These are phyloP conservation scores for Proteles cristata DNA, from an alignment of 2,113 vertebrate genomes.

Conservation along the genomic window DNA sequence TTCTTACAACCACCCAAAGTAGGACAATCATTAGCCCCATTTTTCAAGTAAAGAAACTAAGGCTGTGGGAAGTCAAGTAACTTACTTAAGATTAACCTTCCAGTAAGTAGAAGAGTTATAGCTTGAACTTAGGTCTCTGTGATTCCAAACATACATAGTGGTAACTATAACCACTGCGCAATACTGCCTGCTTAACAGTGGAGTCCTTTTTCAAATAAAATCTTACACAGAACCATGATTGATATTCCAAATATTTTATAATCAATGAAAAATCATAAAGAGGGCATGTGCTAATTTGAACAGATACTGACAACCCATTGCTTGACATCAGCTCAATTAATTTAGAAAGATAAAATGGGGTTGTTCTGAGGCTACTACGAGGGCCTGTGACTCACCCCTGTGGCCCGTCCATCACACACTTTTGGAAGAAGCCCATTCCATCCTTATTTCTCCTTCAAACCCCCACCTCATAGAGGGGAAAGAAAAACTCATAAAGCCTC, in stretches of 20 bases:
- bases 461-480: neutral
- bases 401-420: neutral
- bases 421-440: neutral
- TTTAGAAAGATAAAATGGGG: neutral
- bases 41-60: neutral
- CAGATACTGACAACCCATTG: neutral
- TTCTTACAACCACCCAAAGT: neutral
- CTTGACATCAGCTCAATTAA: neutral
- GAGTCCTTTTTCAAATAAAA: slow-evolving; percentile 4
- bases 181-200: neutral
- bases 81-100: neutral
- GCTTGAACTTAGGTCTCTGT: neutral
- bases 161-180: neutral
- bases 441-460: neutral
- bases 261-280: neutral
- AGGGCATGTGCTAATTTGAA: neutral
- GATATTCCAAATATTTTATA: slow-evolving; percentile 18
- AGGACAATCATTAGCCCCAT: neutral
- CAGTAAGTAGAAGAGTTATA: neutral
- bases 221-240: neutral
- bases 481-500: neutral
- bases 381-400: neutral
- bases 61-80: neutral
- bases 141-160: neutral
- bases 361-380: neutral